These are phyloP conservation scores for Laothoe populi DNA, from an alignment of 2,888 invertebrate genomes.

Conservation along the genomic window DNA sequence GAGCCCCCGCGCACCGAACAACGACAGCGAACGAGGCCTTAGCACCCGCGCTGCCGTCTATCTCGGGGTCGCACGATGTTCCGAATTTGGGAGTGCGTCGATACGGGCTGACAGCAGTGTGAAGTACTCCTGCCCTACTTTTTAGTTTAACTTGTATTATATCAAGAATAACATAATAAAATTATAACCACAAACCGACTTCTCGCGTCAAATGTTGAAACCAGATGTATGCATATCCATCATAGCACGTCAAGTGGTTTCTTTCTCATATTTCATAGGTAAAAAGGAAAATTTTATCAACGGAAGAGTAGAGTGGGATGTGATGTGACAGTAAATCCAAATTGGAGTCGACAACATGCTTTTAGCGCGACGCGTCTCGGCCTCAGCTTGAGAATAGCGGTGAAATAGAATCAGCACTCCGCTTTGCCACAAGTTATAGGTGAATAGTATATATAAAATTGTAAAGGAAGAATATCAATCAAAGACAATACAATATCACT, in stretches of 20 bases:
- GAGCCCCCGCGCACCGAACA: too few species aligned
- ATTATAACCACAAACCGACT: too few species aligned
- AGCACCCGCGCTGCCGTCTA: too few species aligned
- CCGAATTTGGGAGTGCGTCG: too few species aligned
- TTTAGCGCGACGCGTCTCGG: slow-evolving; percentile 68
- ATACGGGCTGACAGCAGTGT: too few species aligned
- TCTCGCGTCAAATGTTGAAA: background rate
- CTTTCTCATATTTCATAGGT: slow-evolving; percentile 34
- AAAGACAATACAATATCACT: too few species aligned
- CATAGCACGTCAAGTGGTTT: slow-evolving; percentile 11
- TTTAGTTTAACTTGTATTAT: too few species aligned
- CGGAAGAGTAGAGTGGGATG: slow-evolving; percentile 54
- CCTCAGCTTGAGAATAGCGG: slow-evolving; percentile 52
- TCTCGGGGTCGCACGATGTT: too few species aligned
- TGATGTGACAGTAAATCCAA: slow-evolving; percentile 67
- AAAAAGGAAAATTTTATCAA: slow-evolving; percentile 72
- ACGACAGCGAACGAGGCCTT: too few species aligned
- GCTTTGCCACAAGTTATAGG: slow-evolving; percentile 42
- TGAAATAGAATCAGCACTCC: slow-evolving; percentile 61
- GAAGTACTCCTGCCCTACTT: too few species aligned
- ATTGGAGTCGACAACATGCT: slow-evolving; percentile 80
- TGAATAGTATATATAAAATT: background rate
- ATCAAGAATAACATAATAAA: too few species aligned
- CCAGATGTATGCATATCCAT: background rate
- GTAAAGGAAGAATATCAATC: background rate